Percentiles rank a stretch among this genome's conserved stretches.
Evolutionary conservation across 2,888 invertebrate species (phyloP).

Genomic region (Orgyia antiqua): DNA sequence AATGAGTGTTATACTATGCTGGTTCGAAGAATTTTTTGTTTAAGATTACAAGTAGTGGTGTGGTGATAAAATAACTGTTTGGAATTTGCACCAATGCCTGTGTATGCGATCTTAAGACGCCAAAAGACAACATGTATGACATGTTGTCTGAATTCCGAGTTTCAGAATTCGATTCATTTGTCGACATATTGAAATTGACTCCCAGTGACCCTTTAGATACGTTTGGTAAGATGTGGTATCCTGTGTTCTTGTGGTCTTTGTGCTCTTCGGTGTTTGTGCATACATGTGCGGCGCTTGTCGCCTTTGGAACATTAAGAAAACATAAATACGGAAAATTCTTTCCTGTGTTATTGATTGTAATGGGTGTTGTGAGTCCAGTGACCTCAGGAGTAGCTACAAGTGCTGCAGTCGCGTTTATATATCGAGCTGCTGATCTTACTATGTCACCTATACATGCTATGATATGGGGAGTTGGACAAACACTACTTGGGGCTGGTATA

Average conservation of each 20-base stretch:
- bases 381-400: slow-evolving; percentile 93
- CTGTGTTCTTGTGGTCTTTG: slow-evolving; percentile 96
- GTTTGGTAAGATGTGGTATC: slow-evolving; percentile 97
- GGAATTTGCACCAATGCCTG: slow-evolving; percentile 65
- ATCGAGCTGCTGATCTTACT: slow-evolving; percentile 90
- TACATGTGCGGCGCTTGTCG: slow-evolving; percentile 92
- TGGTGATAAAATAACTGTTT: no score
- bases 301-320: slow-evolving; percentile 93
- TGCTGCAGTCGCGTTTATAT: slow-evolving; percentile 96
- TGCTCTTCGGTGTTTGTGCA: slow-evolving; percentile 96
- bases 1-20: no score
- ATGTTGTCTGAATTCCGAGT: slow-evolving; percentile 77
- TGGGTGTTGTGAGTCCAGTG: slow-evolving; percentile 93
- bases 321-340: slow-evolving; percentile 97
- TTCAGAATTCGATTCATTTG: slow-evolving; percentile 82
- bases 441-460: slow-evolving; percentile 95
- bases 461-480: slow-evolving; percentile 97
- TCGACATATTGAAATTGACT: slow-evolving; percentile 82
- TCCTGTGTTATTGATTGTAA: slow-evolving; percentile 90
- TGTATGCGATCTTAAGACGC: slow-evolving; percentile 46
- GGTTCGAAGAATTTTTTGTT: no score
- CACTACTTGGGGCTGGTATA: slow-evolving; percentile 90
- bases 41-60: no score
- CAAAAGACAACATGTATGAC: slow-evolving; percentile 74
- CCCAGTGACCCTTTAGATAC: slow-evolving; percentile 82